Base-by-base conservation (phyloP, 2,113 vertebrate genomes). In the Falco punctatus region DNA sequence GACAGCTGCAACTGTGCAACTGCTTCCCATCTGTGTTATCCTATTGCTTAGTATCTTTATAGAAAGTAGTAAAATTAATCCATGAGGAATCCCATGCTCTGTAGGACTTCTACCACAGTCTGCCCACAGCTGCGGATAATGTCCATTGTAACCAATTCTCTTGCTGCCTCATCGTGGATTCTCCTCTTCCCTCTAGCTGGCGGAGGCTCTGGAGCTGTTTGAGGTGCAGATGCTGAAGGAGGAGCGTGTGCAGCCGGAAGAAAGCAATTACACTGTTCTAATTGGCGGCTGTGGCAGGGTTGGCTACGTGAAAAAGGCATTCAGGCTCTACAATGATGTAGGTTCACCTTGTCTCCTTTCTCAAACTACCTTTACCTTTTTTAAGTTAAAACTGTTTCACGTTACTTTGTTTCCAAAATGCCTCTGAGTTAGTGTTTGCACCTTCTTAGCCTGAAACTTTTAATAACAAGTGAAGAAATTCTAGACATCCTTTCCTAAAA, bases 311-410 rank as follows among this genome's bases (percentile, higher is more conserved):
- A 99, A 98, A 83, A 99, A 98, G 95, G 99, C 99, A 27, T 99
- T 99, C 97, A 97, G 59, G 88, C 98, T 99, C 64, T 99, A 99
- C 94, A 99, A 98, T 7, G 98, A 99, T 5, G 99, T 99, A 97
- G 90, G 98, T 97, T 90, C 32, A 54, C 1, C 0, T 88, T 46
- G 27, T 70, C 35, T 54, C 24, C 17, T 66, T 46, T 48, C 33
- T 77, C 57, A 33, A 33, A 61, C 40, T 12, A 55, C 54, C 9
- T 1, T 27, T 21, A 11, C 0, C 2, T 67, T 79, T 64, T 42
- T 46, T 40, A 27, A 81, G 30, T 21, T 79, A 44, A 72, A 92
- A 27, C 42, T 4, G 6, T 67, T 74, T n/a, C 10, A 0, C 0
- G 1, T 61, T 44, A 2, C 13, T 73, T 38, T 71, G 8, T 48